Evolutionary conservation across 2,113 vertebrate species (phyloP).

Genomic region (Alligator sinensis): DNA sequence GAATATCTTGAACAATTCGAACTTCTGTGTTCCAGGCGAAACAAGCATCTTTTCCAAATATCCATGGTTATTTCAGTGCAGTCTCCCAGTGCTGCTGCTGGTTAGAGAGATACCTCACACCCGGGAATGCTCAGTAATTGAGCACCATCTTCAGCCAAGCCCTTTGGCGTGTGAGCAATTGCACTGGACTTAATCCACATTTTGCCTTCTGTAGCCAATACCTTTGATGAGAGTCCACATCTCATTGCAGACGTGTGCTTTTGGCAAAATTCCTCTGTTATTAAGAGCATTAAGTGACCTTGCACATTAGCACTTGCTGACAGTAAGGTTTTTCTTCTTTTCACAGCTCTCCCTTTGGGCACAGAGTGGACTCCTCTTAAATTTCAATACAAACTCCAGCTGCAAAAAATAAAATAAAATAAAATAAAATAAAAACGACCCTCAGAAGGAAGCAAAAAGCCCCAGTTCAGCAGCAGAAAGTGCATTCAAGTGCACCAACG

Average conservation of each 20-base stretch:
- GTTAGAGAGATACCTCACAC: background rate
- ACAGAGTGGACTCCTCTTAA: background rate
- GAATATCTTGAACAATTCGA: background rate
- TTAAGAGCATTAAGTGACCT: constrained; percentile 13
- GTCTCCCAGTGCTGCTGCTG: background rate
- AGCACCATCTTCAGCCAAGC: accelerated
- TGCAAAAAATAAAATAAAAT: background rate
- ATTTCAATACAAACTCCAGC: background rate
- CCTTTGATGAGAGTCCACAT: background rate
- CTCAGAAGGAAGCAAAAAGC: background rate
- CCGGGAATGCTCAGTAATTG: background rate
- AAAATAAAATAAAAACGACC: no score
- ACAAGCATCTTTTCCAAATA: background rate
- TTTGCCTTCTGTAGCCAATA: background rate
- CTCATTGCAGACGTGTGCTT: background rate
- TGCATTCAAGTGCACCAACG: background rate
- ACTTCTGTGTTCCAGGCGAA: background rate
- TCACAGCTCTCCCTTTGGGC: background rate
- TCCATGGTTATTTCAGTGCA: accelerated
- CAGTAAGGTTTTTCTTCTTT: background rate
- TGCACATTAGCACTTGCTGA: background rate
- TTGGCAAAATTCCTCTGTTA: background rate
- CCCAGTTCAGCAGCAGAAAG: background rate
- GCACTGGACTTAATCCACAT: background rate
- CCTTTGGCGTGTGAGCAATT: background rate